phyloP scores from a whole-genome alignment of 2,113 vertebrate genomes.

The Probosciger aterrimus region DNA sequence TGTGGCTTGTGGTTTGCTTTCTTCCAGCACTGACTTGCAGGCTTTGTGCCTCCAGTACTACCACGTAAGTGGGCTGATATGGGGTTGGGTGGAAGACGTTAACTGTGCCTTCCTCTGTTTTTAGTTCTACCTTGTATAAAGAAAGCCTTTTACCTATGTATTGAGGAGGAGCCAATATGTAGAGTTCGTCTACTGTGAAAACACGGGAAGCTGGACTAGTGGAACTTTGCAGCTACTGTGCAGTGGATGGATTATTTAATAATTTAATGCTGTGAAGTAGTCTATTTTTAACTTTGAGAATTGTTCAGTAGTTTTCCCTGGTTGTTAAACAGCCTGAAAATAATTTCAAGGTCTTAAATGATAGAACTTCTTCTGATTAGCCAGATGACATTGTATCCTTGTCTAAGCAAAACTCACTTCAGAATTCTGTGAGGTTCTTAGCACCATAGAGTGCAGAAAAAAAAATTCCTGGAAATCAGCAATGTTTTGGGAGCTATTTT shows the following conservation, averaged over 20 bases:
- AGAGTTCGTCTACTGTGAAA: not conserved
- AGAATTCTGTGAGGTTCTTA: not conserved
- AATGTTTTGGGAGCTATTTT: not conserved
- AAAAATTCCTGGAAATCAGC: not conserved
- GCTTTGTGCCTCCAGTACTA: not conserved
- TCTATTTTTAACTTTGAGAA: slow-evolving; percentile 13
- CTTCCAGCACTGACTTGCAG: not conserved
- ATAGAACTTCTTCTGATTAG: slow-evolving; percentile 16
- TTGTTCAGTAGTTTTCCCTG: slow-evolving; percentile 14
- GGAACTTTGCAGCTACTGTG: not conserved
- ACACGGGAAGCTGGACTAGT: not conserved
- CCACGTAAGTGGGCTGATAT: not conserved
- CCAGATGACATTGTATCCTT: not conserved
- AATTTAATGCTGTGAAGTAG: not conserved
- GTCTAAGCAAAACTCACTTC: slow-evolving; percentile 20
- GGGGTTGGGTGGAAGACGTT: not conserved
- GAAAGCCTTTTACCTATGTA: not conserved
- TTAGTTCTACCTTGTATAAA: not conserved
- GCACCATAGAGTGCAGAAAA: not conserved
- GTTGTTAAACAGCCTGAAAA: slow-evolving; percentile 27
- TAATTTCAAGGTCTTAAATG: slow-evolving; percentile 10
- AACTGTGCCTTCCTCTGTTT: not conserved
- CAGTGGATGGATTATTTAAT: slow-evolving; percentile 22
- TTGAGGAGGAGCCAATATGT: not conserved
- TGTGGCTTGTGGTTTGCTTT: not conserved